Conservation (phyloP, 2,888 invertebrate species). For the Callyntrura guangdongensis region DNA sequence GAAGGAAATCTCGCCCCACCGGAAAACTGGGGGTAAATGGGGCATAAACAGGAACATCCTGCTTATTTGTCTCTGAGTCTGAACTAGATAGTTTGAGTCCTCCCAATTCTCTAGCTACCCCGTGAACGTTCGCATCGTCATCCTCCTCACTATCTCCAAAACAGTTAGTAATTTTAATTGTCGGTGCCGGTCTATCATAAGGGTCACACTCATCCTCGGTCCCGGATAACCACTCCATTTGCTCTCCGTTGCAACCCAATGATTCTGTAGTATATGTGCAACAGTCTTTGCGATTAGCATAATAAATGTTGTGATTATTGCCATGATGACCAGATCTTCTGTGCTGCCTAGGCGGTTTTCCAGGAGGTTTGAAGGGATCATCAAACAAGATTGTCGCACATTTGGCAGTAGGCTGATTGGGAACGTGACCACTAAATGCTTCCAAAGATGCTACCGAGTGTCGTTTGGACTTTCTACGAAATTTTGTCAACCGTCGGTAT, state of each 20-base stretch:
- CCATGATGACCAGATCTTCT: slow-evolving; percentile 4
- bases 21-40: slow-evolving; percentile 61
- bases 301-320: background rate
- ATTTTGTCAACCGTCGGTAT: slow-evolving; percentile 67
- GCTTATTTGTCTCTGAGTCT: slow-evolving; percentile 22
- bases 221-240: slow-evolving; percentile 57
- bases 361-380: slow-evolving; percentile 84
- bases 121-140: slow-evolving; percentile 6
- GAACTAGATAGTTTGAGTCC: slow-evolving; percentile 38
- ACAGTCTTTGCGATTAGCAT: background rate
- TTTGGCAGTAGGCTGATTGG: slow-evolving; percentile 59
- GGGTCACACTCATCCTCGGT: slow-evolving; percentile 83
- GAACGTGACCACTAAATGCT: background rate
- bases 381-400: slow-evolving; percentile 83
- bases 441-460: background rate
- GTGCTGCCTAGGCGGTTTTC: background rate
- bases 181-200: slow-evolving; percentile 66
- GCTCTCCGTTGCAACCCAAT: slow-evolving; percentile 32
- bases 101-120: slow-evolving; percentile 43
- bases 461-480: slow-evolving; percentile 68
- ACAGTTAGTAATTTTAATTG: slow-evolving; percentile 63
- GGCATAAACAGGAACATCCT: background rate
- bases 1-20: slow-evolving; percentile 62
- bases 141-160: slow-evolving; percentile 9
- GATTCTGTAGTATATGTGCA: background rate